Evolutionary conservation across 2,113 vertebrate species (phyloP).

Genomic region (Ardeotis arabs): DNA sequence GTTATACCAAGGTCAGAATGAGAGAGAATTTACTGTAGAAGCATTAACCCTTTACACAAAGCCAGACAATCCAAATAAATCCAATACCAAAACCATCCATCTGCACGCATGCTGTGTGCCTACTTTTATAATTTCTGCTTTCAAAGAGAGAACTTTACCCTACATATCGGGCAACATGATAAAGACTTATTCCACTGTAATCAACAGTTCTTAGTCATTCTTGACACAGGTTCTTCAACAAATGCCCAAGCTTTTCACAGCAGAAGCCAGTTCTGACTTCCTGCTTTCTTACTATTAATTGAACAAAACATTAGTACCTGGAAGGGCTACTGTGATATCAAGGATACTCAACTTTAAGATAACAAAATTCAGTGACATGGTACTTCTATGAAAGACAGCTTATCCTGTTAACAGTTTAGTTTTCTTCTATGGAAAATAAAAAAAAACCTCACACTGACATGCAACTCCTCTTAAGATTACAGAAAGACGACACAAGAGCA

Average conservation of each 20-base stretch:
- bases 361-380: not conserved
- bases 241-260: not conserved
- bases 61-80: not conserved
- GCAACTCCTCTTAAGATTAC: not conserved
- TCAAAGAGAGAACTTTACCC: not conserved
- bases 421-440: not conserved
- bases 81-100: not conserved
- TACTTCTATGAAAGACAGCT: not conserved
- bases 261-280: not conserved
- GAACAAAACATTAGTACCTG: not conserved
- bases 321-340: not conserved
- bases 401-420: not conserved
- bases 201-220: not conserved
- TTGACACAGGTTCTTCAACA: not conserved
- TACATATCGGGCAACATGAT: not conserved
- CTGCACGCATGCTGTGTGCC: not conserved
- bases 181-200: not conserved
- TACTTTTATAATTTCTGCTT: not conserved
- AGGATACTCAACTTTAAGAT: not conserved
- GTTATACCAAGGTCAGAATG: not conserved
- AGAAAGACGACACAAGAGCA: not conserved
- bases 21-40: not conserved
- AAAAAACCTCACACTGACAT: not conserved
- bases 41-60: not conserved
- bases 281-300: not conserved